A percentile compares a stretch with the other conserved stretches of the same genome.
Evolutionary conservation across 2,797 vertebrate species (phyloP).

Genomic region (Emys orbicularis): DNA sequence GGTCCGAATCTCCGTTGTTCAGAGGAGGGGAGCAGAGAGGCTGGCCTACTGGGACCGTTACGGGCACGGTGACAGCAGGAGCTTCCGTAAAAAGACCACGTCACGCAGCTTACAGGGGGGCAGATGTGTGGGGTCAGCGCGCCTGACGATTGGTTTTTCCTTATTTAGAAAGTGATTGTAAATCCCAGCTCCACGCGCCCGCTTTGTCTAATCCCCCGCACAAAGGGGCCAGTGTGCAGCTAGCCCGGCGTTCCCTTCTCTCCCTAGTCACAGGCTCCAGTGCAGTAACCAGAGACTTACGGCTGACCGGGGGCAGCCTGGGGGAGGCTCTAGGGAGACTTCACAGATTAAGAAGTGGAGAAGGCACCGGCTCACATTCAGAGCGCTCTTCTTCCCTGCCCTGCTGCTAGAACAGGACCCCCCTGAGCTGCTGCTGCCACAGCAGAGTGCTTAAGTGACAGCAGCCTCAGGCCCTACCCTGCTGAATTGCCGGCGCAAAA

Average conservation of each 20-base stretch:
- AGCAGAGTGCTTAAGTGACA: too few relatives aligned
- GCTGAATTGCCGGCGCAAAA: background rate
- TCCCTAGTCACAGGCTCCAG: background rate
- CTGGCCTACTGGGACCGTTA: too few relatives aligned
- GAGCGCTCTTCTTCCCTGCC: background rate
- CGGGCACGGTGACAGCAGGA: background rate
- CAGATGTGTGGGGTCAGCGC: too few relatives aligned
- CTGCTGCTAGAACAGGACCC: background rate
- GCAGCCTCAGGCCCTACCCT: background rate
- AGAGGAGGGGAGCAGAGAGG: background rate
- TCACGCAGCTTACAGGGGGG: background rate
- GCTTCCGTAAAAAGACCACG: background rate
- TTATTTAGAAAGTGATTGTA: background rate
- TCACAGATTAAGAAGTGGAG: background rate
- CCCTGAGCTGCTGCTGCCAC: too few relatives aligned
- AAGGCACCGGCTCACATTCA: background rate
- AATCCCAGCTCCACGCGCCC: background rate
- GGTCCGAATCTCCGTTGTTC: too few relatives aligned
- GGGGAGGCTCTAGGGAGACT: background rate
- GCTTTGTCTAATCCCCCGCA: background rate
- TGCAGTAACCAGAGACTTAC: background rate
- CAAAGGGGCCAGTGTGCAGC: background rate
- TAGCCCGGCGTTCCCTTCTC: background rate
- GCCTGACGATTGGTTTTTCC: background rate
- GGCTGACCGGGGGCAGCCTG: too few relatives aligned